Conservation (phyloP, 2,797 vertebrate species). For the Megaceryle alcyon region DNA sequence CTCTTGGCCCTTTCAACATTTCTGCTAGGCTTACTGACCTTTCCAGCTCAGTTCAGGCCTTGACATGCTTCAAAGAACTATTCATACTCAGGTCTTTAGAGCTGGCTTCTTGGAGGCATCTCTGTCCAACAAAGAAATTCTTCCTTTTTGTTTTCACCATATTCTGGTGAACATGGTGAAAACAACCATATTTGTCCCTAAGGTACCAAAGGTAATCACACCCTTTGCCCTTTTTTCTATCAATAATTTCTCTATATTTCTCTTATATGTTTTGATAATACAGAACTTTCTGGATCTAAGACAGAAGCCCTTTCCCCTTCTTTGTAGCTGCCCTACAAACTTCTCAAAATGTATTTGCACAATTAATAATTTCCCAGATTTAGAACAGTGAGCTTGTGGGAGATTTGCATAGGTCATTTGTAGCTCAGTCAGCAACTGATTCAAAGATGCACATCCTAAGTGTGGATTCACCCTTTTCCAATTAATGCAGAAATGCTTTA, state of each 20-base stretch:
- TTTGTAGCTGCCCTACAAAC: background rate
- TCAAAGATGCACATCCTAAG: background rate
- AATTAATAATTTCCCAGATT: background rate
- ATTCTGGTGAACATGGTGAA: background rate
- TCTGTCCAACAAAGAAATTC: background rate
- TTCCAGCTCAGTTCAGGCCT: background rate
- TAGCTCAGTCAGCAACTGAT: background rate
- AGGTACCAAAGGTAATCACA: background rate
- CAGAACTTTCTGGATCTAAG: background rate
- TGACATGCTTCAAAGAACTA: background rate
- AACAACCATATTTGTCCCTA: background rate
- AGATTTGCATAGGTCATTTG: background rate
- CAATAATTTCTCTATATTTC: background rate
- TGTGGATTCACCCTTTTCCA: background rate
- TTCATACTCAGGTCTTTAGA: background rate
- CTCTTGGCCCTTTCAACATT: background rate
- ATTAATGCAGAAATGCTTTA: background rate
- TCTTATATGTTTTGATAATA: background rate
- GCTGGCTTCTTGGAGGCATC: background rate
- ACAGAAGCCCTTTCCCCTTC: background rate
- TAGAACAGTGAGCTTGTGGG: background rate
- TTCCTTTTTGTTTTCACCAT: background rate
- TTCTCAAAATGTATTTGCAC: background rate
- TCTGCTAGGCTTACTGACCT: background rate
- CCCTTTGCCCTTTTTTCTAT: background rate